A percentile compares a stretch with the other conserved stretches of the same genome.
phyloP scores from a whole-genome alignment of 1,140 invertebrate species.

The Anoplophora glabripennis region DNA sequence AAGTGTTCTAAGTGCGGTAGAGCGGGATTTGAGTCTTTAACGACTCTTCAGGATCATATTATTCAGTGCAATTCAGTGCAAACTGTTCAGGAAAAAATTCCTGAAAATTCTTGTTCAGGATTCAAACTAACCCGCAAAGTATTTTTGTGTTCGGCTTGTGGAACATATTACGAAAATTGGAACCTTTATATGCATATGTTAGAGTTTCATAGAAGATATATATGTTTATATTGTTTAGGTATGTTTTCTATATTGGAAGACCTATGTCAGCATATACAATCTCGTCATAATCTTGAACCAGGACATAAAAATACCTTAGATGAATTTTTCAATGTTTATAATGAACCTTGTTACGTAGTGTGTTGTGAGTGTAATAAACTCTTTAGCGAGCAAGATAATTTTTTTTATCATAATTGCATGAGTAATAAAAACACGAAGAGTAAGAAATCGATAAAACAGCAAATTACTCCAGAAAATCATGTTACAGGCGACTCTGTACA shows the following conservation, averaged over 20 bases:
- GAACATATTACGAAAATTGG: slow-evolving; percentile 79
- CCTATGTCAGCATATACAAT: slow-evolving; percentile 68
- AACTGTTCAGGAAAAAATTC: slow-evolving; percentile 42
- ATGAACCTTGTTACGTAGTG: slow-evolving; percentile 68
- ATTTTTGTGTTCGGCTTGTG: slow-evolving; percentile 73
- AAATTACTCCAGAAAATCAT: slow-evolving; percentile 38
- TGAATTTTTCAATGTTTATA: slow-evolving; percentile 62
- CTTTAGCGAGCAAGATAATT: slow-evolving; percentile 68
- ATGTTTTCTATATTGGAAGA: slow-evolving; percentile 77
- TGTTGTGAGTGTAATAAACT: slow-evolving; percentile 75
- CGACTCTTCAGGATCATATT: slow-evolving; percentile 61
- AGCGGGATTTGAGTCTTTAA: slow-evolving; percentile 58
- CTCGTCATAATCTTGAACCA: slow-evolving; percentile 71
- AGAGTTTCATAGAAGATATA: slow-evolving; percentile 71
- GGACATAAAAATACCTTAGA: slow-evolving; percentile 60
- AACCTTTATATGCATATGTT: slow-evolving; percentile 79
- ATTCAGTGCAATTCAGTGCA: slow-evolving; percentile 55
- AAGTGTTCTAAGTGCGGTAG: slow-evolving; percentile 65
- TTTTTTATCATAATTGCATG: slow-evolving; percentile 66
- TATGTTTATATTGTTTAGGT: slow-evolving; percentile 75
- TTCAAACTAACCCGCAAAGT: slow-evolving; percentile 70
- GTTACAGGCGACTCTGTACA: slow-evolving; percentile 34
- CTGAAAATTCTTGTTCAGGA: slow-evolving; percentile 43
- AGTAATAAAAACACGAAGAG: slow-evolving; percentile 12
- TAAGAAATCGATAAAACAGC: slow-evolving; percentile 30